A percentile compares a stretch with the other conserved stretches of the same genome.
phyloP scores from a whole-genome alignment of 2,888 invertebrate genomes.

The Helobdella robusta region DNA sequence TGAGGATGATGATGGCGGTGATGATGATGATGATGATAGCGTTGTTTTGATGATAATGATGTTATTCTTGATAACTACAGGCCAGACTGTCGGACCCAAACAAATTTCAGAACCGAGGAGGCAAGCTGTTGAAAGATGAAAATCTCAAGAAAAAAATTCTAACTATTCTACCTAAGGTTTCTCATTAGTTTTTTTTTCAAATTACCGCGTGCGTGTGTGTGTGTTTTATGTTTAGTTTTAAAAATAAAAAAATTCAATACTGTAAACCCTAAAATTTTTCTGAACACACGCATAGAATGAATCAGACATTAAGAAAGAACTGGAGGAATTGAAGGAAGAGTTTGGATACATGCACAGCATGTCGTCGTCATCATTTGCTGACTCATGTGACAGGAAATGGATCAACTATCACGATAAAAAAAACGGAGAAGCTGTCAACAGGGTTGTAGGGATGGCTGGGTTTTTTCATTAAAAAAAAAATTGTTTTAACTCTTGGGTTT shows the following conservation, averaged over 20 bases:
- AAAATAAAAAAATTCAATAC: no score
- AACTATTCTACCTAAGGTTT: background rate
- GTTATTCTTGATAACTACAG: background rate
- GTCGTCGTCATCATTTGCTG: background rate
- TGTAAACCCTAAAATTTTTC: no score
- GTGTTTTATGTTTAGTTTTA: no score
- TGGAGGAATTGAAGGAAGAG: slow-evolving; percentile 6
- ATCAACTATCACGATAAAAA: background rate
- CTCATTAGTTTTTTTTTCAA: background rate
- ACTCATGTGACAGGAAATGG: background rate
- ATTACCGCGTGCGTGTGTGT: background rate
- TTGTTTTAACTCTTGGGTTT: no score
- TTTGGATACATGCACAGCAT: no score
- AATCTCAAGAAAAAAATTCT: slow-evolving; percentile 13
- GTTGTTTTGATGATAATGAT: background rate
- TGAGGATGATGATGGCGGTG: background rate
- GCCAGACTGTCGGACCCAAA: background rate
- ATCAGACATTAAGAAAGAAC: slow-evolving; percentile 3
- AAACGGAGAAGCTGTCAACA: background rate
- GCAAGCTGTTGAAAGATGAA: slow-evolving; percentile 14
- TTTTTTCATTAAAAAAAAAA: no score
- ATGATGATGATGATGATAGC: background rate
- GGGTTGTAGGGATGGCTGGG: no score
- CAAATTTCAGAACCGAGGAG: slow-evolving; percentile 5
- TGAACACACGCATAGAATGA: no score